These are phyloP conservation scores for Aleadryas rufinucha DNA, from an alignment of 2,113 vertebrate genomes.

Conservation along the genomic window DNA sequence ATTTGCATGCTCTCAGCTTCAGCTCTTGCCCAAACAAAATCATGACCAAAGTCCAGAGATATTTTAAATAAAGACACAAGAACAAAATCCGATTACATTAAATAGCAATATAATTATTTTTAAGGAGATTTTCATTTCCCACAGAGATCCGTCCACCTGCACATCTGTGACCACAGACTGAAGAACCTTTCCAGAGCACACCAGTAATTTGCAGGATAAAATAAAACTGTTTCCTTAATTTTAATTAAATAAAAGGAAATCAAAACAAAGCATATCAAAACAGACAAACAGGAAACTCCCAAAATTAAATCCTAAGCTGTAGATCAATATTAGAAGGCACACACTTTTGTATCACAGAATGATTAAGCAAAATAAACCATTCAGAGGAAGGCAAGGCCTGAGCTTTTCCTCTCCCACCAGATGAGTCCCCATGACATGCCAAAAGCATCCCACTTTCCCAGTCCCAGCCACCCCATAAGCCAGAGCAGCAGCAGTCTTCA, in stretches of 20 bases:
- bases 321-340: background rate
- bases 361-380: background rate
- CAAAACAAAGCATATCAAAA: background rate
- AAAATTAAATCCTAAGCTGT: background rate
- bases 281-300: background rate
- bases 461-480: background rate
- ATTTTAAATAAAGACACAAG: background rate
- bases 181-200: background rate
- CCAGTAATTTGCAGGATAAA: background rate
- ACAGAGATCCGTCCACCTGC: background rate
- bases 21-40: background rate
- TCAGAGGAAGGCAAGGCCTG: background rate
- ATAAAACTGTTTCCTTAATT: background rate
- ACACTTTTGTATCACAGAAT: background rate
- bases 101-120: background rate
- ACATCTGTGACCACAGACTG: background rate
- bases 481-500: background rate
- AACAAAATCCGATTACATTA: background rate
- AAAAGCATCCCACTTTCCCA: background rate
- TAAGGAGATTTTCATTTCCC: background rate
- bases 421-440: fast-evolving
- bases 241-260: background rate
- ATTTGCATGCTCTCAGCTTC: background rate
- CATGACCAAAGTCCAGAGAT: background rate
- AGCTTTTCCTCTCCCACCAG: background rate